These are phyloP conservation scores for Mythimna impura DNA, from an alignment of 2,888 invertebrate species.

Conservation along the genomic window DNA sequence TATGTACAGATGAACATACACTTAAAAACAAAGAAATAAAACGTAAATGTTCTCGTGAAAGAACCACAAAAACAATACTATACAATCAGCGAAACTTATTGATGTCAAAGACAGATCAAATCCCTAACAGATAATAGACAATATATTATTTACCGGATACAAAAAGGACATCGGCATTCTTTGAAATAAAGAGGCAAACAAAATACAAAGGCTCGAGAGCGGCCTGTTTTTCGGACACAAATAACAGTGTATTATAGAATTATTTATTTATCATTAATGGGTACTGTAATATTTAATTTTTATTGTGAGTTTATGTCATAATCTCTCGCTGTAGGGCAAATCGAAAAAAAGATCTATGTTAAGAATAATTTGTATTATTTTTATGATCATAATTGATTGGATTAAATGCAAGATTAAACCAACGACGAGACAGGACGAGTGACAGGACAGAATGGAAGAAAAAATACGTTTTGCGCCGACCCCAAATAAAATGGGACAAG, in stretches of 20 bases:
- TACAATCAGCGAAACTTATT: neutral
- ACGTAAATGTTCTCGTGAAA: neutral
- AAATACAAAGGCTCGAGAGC: neutral
- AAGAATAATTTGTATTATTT: neutral
- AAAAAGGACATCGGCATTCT: constrained; percentile 9
- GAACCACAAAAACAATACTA: neutral
- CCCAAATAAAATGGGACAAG: too few species aligned
- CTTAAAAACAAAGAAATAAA: neutral
- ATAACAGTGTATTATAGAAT: neutral
- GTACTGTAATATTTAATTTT: too few species aligned
- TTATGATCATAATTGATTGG: neutral
- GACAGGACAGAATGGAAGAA: too few species aligned
- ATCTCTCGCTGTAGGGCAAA: too few species aligned
- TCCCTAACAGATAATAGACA: constrained; percentile 10
- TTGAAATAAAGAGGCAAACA: neutral
- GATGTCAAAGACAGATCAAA: constrained; percentile 10
- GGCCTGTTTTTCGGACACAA: neutral
- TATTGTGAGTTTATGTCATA: too few species aligned
- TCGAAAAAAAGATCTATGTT: too few species aligned
- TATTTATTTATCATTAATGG: neutral
- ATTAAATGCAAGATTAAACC: too few species aligned
- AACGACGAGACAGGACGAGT: too few species aligned
- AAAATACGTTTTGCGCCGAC: too few species aligned
- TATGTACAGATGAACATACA: neutral
- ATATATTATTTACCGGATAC: constrained; percentile 9